Conservation (phyloP, 2,113 vertebrate species). For the Oreochromis aureus region DNA sequence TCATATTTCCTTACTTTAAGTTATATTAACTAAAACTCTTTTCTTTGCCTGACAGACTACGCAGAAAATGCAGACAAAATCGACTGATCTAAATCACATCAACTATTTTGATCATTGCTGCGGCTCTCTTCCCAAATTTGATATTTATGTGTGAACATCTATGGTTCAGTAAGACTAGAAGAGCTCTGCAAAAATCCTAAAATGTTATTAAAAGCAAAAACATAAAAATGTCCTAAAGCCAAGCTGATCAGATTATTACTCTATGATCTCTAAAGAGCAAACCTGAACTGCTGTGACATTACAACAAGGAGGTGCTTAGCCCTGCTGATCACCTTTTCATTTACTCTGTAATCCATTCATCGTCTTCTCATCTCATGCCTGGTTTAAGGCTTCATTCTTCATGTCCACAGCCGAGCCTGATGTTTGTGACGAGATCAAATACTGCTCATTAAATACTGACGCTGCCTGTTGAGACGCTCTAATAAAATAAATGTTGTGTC, state of each 20-base stretch:
- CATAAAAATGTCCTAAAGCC: neutral
- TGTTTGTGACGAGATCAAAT: neutral
- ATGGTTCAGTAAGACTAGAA: neutral
- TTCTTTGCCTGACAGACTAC: neutral
- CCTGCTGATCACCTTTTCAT: neutral
- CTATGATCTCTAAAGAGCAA: neutral
- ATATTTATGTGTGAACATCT: neutral
- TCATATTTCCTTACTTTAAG: neutral
- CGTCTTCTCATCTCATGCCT: neutral
- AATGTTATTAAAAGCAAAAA: neutral
- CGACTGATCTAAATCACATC: neutral
- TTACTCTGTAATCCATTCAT: neutral
- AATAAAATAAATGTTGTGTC: neutral
- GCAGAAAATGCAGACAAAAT: accelerated
- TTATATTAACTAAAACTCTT: accelerated
- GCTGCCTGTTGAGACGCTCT: neutral
- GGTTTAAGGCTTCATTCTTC: neutral
- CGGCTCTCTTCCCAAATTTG: accelerated
- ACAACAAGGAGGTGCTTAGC: accelerated
- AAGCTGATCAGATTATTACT: neutral
- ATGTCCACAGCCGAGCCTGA: neutral
- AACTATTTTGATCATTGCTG: neutral
- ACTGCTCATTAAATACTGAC: neutral
- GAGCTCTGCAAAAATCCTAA: accelerated
- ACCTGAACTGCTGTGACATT: neutral